phyloP scores from a whole-genome alignment of 2,113 vertebrate genomes.

The Esox niger region DNA sequence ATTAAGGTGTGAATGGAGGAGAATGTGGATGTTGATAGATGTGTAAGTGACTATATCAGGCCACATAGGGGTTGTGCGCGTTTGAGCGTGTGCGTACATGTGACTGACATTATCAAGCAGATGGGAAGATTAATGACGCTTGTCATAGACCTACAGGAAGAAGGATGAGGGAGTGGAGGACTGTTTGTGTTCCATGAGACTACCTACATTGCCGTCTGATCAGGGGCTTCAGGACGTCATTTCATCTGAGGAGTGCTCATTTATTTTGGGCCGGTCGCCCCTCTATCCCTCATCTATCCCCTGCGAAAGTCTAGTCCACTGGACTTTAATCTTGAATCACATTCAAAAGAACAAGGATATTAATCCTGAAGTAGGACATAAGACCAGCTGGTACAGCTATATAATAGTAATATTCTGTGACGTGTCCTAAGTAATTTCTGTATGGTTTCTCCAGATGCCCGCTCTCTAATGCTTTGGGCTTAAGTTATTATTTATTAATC shows the following conservation, averaged over 20 bases:
- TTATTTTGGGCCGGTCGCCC: constrained; percentile 1
- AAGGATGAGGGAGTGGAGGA: background rate
- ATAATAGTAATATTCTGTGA: no score
- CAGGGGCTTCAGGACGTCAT: constrained; percentile 4
- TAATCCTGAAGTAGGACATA: no score
- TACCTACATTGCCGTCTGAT: constrained; percentile 14
- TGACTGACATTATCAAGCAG: constrained; percentile 15
- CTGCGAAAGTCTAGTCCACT: no score
- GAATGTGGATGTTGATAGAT: background rate
- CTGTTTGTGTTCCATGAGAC: constrained; percentile 10
- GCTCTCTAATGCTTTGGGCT: background rate
- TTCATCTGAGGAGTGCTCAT: constrained; percentile 14
- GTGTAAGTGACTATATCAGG: background rate
- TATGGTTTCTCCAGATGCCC: background rate
- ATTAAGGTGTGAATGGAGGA: background rate
- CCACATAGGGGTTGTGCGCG: background rate
- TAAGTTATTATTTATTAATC: constrained; percentile 8
- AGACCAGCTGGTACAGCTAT: no score
- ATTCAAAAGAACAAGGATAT: no score
- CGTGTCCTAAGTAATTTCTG: no score
- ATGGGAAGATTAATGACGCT: constrained; percentile 14
- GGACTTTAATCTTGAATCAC: no score
- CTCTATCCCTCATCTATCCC: constrained; percentile 1
- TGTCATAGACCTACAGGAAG: constrained; percentile 5
- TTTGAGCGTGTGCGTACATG: constrained; percentile 4